Percentiles rank a stretch among this genome's conserved stretches.
Evolutionary conservation across 2,113 vertebrate species (phyloP).

Genomic region (Nesoenas mayeri): DNA sequence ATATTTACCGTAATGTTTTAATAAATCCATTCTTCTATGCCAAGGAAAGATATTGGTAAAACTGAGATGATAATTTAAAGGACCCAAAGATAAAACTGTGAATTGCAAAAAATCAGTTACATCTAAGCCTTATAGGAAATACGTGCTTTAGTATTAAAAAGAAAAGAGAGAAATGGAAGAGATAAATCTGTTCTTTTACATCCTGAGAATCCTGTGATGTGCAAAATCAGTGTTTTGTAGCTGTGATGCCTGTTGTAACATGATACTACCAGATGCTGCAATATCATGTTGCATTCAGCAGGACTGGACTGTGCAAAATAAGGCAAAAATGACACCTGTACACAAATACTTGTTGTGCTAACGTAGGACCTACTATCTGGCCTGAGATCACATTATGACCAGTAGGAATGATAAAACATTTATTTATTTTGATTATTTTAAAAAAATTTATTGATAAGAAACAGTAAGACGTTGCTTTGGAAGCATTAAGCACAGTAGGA

Average conservation of each 20-base stretch:
- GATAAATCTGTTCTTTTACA: background rate
- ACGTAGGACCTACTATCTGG: background rate
- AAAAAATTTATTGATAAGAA: background rate
- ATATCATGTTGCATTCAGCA: background rate
- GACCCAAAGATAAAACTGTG: background rate
- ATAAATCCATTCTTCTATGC: background rate
- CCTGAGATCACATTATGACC: background rate
- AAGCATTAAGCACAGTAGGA: background rate
- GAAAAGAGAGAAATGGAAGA: background rate
- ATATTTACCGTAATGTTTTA: slow-evolving; percentile 3
- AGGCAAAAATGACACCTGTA: background rate
- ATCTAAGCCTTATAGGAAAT: background rate
- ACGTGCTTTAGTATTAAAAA: background rate
- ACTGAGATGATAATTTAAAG: background rate
- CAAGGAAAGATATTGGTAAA: background rate
- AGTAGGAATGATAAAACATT: background rate
- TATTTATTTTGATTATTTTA: background rate
- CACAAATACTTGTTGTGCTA: background rate
- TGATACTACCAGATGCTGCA: background rate
- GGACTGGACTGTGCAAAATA: background rate
- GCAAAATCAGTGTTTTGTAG: background rate
- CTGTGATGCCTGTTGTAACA: background rate
- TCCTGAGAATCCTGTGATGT: background rate
- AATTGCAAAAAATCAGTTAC: background rate
- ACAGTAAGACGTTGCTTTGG: background rate